Conservation (phyloP, 2,888 invertebrate genomes). For the Physocephala rufipes region DNA sequence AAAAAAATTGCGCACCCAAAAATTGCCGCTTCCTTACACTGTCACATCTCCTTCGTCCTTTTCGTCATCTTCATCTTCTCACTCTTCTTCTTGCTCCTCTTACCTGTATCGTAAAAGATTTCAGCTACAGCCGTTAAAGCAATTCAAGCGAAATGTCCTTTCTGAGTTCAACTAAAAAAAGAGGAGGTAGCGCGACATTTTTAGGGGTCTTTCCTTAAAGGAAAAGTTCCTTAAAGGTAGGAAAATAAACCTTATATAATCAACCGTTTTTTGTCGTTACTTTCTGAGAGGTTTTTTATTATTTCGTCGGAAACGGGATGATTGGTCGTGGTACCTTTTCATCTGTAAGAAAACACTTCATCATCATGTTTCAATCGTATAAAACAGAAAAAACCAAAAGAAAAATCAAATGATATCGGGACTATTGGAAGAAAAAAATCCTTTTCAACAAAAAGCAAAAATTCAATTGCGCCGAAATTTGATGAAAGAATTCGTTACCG, state of each 20-base stretch:
- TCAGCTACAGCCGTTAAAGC: neutral
- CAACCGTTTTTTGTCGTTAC: slow-evolving; percentile 14
- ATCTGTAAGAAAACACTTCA: slow-evolving; percentile 14
- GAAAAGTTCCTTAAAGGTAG: too few relatives aligned
- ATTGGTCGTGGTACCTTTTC: neutral
- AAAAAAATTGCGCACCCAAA: too few relatives aligned
- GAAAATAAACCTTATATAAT: slow-evolving; percentile 15
- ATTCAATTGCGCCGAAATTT: slow-evolving; percentile 21
- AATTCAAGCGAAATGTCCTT: neutral
- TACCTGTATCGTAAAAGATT: too few relatives aligned
- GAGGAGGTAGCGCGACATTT: slow-evolving; percentile 20
- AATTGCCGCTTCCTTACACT: too few relatives aligned
- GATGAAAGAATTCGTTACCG: neutral
- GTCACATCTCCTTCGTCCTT: too few relatives aligned
- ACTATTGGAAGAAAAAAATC: slow-evolving; percentile 12
- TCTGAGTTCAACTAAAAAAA: neutral
- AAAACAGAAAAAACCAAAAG: slow-evolving; percentile 9
- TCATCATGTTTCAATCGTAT: slow-evolving; percentile 30
- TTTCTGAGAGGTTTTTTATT: neutral
- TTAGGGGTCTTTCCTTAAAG: neutral
- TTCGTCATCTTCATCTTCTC: too few relatives aligned
- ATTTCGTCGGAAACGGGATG: neutral
- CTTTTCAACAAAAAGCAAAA: neutral
- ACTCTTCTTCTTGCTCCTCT: too few relatives aligned
- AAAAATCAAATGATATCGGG: slow-evolving; percentile 33